These are phyloP conservation scores for Phragmatobia fuliginosa DNA, from an alignment of 2,888 invertebrate species.

Conservation along the genomic window DNA sequence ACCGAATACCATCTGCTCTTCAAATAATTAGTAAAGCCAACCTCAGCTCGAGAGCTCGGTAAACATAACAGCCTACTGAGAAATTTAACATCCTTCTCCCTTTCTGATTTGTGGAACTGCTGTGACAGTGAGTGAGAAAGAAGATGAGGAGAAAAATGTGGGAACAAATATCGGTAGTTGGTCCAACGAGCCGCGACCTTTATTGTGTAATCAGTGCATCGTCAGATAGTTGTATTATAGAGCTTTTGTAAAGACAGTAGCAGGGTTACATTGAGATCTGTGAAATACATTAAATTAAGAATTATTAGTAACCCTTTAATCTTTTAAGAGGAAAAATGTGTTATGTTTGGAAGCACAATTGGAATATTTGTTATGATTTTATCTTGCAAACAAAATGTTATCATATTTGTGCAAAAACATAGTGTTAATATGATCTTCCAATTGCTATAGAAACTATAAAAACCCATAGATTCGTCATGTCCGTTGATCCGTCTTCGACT, in stretches of 20 bases:
- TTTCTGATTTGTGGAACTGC: slow-evolving; percentile 37
- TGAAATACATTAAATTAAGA: not conserved
- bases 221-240: slow-evolving; percentile 5
- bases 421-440: too few species aligned
- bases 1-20: slow-evolving; percentile 54
- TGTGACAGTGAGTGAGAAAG: slow-evolving; percentile 31
- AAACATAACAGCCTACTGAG: slow-evolving; percentile 77
- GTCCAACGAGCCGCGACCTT: slow-evolving; percentile 40
- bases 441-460: too few species aligned
- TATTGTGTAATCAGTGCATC: slow-evolving; percentile 40
- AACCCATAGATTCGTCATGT: too few species aligned
- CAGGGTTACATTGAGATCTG: not conserved
- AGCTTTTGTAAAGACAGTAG: slow-evolving; percentile 10
- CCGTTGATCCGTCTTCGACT: too few species aligned
- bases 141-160: slow-evolving; percentile 60
- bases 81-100: slow-evolving; percentile 67
- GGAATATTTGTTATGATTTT: not conserved
- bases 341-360: not conserved
- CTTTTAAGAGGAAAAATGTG: not conserved
- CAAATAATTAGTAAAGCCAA: slow-evolving; percentile 62
- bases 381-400: too few species aligned
- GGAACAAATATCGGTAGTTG: slow-evolving; percentile 65
- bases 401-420: too few species aligned
- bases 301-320: too few species aligned
- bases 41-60: slow-evolving; percentile 65